A percentile compares a stretch with the other conserved stretches of the same genome.
Conservation (phyloP, 2,797 vertebrate genomes). For the Vespertilio murinus region DNA sequence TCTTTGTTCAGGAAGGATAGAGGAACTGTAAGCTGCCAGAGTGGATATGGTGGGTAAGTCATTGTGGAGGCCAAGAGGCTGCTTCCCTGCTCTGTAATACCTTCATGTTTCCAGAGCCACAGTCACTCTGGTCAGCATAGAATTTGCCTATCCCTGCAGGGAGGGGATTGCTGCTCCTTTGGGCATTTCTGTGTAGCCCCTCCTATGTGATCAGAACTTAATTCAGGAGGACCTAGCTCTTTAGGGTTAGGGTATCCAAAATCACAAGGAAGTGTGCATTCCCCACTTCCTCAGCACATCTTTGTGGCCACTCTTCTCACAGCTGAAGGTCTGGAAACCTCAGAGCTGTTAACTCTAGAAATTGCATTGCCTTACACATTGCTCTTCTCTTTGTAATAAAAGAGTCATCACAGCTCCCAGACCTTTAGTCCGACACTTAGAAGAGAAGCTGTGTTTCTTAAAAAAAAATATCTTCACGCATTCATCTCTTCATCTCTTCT, state of each 20-base stretch:
- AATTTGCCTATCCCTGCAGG: not conserved
- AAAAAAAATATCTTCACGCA: not conserved
- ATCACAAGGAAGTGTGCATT: not conserved
- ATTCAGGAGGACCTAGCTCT: not conserved
- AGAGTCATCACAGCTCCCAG: not conserved
- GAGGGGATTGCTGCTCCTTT: not conserved
- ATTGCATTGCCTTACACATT: not conserved
- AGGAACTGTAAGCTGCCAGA: not conserved
- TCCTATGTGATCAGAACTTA: not conserved
- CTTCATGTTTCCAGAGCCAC: not conserved
- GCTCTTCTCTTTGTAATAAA: not conserved
- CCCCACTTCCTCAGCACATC: rapidly evolving
- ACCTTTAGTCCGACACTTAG: not conserved
- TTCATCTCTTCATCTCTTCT: not conserved
- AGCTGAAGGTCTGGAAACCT: not conserved
- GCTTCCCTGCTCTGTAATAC: not conserved
- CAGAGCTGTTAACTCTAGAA: not conserved
- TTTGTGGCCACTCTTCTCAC: not conserved
- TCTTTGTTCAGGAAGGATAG: not conserved
- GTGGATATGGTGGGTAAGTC: not conserved
- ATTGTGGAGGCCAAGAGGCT: not conserved
- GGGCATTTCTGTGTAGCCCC: too few species aligned
- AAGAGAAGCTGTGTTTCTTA: not conserved
- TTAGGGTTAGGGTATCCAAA: not conserved
- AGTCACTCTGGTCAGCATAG: not conserved